Evolutionary conservation across 2,797 vertebrate genomes (phyloP).

Genomic region (Poeciliopsis infans): DNA sequence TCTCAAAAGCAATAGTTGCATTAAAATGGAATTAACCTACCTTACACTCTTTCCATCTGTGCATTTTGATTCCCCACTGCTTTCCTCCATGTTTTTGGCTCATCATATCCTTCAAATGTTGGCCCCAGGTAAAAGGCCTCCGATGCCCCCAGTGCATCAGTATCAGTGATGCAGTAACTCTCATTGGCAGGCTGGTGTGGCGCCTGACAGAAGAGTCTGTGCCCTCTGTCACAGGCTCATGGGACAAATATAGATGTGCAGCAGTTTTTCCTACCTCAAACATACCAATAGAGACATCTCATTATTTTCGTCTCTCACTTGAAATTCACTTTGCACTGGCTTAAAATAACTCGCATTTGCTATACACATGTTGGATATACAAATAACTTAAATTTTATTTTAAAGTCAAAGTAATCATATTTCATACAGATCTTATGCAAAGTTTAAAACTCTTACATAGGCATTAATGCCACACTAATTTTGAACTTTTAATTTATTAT

Average conservation of each 20-base stretch:
- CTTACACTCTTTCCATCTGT: not conserved
- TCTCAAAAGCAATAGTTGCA: not conserved
- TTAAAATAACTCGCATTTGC: constrained; percentile 16
- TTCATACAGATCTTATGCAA: not conserved
- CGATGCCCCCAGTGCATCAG: constrained; percentile 14
- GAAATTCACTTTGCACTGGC: constrained; percentile 31
- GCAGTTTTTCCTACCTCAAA: constrained; percentile 53
- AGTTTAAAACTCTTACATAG: not conserved
- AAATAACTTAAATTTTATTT: not conserved
- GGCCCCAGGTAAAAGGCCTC: constrained; percentile 46
- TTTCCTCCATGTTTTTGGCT: constrained; percentile 35
- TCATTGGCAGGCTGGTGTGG: constrained; percentile 46
- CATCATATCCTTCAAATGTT: constrained; percentile 32
- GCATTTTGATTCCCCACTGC: constrained; percentile 18
- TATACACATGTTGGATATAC: not conserved
- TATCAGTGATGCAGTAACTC: constrained; percentile 19
- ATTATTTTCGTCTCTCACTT: constrained; percentile 40
- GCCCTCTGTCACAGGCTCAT: constrained; percentile 51
- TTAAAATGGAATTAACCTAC: not conserved
- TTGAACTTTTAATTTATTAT: not conserved
- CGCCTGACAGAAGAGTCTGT: constrained; percentile 46
- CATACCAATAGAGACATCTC: constrained; percentile 39
- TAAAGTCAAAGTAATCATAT: not conserved
- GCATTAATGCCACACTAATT: not conserved
- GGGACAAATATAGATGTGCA: constrained; percentile 65